phyloP scores from a whole-genome alignment of 2,888 invertebrate species.

The Actias luna region DNA sequence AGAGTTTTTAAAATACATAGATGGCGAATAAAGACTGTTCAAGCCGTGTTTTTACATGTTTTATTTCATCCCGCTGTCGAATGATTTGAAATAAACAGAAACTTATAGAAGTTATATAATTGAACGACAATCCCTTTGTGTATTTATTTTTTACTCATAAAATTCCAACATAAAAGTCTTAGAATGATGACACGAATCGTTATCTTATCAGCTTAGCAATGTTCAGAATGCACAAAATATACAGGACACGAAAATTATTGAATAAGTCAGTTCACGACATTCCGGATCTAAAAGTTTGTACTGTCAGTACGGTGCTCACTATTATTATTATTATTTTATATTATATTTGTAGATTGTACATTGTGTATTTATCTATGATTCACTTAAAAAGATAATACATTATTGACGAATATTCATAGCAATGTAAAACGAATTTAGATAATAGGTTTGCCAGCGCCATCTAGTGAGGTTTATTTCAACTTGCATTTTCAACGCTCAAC shows the following conservation, averaged over 20 bases:
- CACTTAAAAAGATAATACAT: background rate
- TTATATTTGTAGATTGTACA: too few species aligned
- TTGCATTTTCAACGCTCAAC: background rate
- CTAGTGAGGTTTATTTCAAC: background rate
- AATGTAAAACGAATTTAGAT: background rate
- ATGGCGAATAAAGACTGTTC: constrained; percentile 36
- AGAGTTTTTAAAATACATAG: constrained; percentile 35
- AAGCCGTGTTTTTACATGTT: constrained; percentile 13
- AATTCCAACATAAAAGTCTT: constrained; percentile 4
- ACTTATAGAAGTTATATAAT: too few species aligned
- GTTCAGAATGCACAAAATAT: background rate
- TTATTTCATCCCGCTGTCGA: background rate
- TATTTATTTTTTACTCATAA: background rate
- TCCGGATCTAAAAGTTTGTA: constrained; percentile 2
- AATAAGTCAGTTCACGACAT: background rate
- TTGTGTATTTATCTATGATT: background rate
- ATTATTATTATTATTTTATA: too few species aligned
- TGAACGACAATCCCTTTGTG: background rate
- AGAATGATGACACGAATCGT: constrained; percentile 1
- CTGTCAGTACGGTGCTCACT: background rate
- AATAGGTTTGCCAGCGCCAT: background rate
- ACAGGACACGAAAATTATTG: background rate
- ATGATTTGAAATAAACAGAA: too few species aligned
- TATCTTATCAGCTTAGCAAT: background rate
- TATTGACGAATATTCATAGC: background rate